These are phyloP conservation scores for Episyrphus balteatus DNA, from an alignment of 1,140 invertebrate species.

Conservation along the genomic window DNA sequence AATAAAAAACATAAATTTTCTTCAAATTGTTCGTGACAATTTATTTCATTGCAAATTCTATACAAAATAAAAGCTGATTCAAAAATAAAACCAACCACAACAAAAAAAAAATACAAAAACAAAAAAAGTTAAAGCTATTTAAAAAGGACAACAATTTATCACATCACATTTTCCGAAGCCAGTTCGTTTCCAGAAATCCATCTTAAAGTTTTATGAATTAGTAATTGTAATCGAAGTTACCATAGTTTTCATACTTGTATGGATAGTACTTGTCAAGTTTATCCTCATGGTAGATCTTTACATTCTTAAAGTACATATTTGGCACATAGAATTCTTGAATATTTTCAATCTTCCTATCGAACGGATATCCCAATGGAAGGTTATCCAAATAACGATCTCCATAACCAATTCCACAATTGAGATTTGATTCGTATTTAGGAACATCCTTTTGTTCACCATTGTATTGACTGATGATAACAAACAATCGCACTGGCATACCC, in stretches of 20 bases:
- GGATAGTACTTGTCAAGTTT: conserved; percentile 35
- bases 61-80: too few species aligned
- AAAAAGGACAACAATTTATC: too few species aligned
- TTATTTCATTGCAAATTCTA: too few species aligned
- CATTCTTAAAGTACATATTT: conserved; percentile 35
- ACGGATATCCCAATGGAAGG: conserved; percentile 36
- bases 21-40: too few species aligned
- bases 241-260: conserved; percentile 22
- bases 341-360: conserved; percentile 35
- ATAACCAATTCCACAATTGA: conserved; percentile 21
- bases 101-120: too few species aligned
- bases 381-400: conserved; percentile 26
- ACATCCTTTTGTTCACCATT: conserved; percentile 24
- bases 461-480: conserved; percentile 39
- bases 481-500: conserved; percentile 52
- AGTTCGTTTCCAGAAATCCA: neutral
- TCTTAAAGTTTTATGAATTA: neutral
- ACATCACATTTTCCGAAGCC: neutral
- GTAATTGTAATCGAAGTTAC: conserved; percentile 22
- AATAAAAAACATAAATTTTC: too few species aligned
- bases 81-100: too few species aligned
- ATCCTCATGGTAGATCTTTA: conserved; percentile 36
- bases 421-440: conserved; percentile 23
- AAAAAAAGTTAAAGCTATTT: too few species aligned
- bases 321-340: conserved; percentile 27